These are phyloP conservation scores for Drosophila ambigua DNA, from an alignment of 1,140 invertebrate genomes.

Conservation along the genomic window DNA sequence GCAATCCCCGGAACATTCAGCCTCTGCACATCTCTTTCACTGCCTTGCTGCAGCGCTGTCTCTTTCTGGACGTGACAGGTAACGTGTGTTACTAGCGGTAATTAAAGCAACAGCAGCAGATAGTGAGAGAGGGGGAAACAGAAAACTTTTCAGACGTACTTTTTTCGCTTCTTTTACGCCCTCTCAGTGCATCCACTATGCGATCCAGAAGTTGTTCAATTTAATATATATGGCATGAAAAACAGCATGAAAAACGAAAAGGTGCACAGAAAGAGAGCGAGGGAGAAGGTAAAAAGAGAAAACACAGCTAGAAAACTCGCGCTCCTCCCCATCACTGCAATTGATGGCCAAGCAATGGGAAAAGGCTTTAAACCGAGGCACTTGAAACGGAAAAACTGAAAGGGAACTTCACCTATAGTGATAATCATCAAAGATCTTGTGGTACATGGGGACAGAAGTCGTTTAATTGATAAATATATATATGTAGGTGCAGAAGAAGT, in stretches of 20 bases:
- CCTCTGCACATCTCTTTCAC: neutral
- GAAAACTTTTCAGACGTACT: constrained; percentile 61
- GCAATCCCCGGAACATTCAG: constrained; percentile 11
- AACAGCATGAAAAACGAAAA: constrained; percentile 27
- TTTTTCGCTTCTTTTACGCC: constrained; percentile 1
- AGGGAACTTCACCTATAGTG: too few species aligned
- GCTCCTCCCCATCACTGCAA: neutral
- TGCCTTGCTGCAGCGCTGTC: too few species aligned
- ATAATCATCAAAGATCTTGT: neutral
- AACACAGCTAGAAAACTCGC: constrained; percentile 40
- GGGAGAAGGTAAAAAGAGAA: neutral
- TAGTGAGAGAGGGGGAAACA: neutral
- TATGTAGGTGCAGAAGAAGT: too few species aligned
- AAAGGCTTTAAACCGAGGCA: too few species aligned
- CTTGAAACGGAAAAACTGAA: too few species aligned
- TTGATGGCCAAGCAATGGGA: too few species aligned
- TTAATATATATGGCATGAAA: constrained; percentile 38
- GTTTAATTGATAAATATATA: too few species aligned
- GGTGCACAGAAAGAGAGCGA: neutral
- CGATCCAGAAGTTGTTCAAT: constrained; percentile 55
- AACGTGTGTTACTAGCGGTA: constrained; percentile 48
- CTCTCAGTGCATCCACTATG: constrained; percentile 41
- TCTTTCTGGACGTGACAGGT: constrained; percentile 13
- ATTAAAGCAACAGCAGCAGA: constrained; percentile 21
- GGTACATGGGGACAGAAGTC: too few species aligned